Base-by-base conservation (phyloP, 1,140 invertebrate genomes). In the Cydia strobilella region DNA sequence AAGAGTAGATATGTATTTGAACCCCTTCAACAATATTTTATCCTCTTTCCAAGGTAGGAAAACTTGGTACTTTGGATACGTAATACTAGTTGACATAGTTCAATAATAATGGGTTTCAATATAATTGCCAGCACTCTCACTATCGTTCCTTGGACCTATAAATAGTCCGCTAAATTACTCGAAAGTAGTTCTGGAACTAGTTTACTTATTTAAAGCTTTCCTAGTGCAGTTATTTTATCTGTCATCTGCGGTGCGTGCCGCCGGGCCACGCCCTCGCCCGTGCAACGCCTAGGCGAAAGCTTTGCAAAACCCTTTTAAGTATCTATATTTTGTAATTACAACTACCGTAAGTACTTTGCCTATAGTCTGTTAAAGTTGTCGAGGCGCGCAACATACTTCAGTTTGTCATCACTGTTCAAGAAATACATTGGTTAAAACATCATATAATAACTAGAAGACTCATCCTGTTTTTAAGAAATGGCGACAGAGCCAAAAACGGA, bases 231-330 rank as follows among this genome's bases (percentile, higher is more conserved):
- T 69, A 72, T 72, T 45, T 77, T 79, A 77, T 79, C 78, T 75
- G 62, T 69, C 74, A 76, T 75, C 78, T 73, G 65, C 18, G 31
- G 74, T 79, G 78, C 78, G 78, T 79, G 78, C 73, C 54, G 54
- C 45, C 45, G 45, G 7, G 78, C 78, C 75, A 75, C 78, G 75
- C 78, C 78, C 42, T 71, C 62, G 31, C 69, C 63, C 59, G 63
- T 73, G 59, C 35, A 71, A 51, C 15, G 31, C 27, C 25, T 7
- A 12, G 25, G 42, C n/a, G 54, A 59, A 18, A 59, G 20, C 54
- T 59, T 69, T 69, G 65, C 65, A 69, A 69, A 69, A 69, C 18
- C 65, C 65, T 35, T 69, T 65, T 69, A 51, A n/a, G 48, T 51
- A 18, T 39, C n/a, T 51, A 42, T 42, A 35, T 18, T 35, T 69